Conservation (phyloP, 2,113 vertebrate genomes). For the Genyomyrus donnyi region DNA sequence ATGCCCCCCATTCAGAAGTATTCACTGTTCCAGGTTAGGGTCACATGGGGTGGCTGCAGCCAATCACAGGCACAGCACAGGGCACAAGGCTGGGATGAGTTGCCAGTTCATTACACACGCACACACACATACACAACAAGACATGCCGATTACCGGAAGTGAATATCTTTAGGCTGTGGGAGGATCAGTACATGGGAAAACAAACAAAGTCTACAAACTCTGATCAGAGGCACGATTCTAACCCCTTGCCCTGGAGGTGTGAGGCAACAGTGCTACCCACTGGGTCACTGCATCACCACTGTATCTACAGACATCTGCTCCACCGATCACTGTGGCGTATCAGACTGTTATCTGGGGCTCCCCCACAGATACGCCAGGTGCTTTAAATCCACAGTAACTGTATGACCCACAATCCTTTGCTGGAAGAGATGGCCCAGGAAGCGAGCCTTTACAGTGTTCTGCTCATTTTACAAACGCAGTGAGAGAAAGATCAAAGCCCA, state of each 20-base stretch:
- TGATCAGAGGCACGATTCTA: not conserved
- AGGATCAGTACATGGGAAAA: not conserved
- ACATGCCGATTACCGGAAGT: not conserved
- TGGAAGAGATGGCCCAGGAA: not conserved
- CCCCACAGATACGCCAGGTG: not conserved
- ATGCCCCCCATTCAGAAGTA: not conserved
- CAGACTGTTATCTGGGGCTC: not conserved
- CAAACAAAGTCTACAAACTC: not conserved
- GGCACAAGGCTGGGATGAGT: not conserved
- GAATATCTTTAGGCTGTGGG: not conserved
- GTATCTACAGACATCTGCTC: not conserved
- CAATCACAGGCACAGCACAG: not conserved
- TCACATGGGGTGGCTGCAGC: not conserved
- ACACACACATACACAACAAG: not conserved
- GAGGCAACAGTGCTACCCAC: not conserved
- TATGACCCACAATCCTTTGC: not conserved
- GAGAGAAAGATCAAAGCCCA: not conserved
- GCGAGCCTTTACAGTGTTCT: not conserved
- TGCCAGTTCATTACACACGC: not conserved
- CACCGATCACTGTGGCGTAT: not conserved
- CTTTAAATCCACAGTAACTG: not conserved
- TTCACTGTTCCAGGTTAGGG: not conserved
- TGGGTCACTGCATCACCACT: not conserved
- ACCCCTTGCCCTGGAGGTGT: not conserved
- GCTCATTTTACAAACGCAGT: not conserved